These are phyloP conservation scores for Netelia inedita DNA, from an alignment of 2,888 invertebrate species.

Conservation along the genomic window DNA sequence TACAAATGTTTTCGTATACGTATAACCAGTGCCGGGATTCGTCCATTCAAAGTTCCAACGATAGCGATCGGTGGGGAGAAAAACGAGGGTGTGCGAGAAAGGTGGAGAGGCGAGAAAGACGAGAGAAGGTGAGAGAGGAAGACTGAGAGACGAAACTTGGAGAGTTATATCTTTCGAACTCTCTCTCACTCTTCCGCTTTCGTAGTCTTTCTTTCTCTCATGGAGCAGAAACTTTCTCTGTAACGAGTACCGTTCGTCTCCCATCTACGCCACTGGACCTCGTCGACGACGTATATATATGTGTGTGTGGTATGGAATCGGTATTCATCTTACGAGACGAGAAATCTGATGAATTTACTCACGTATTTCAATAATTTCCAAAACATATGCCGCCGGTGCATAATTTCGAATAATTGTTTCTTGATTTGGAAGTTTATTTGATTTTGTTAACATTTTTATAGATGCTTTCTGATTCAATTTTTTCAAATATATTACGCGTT, in stretches of 20 bases:
- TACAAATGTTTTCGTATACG: not conserved
- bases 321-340: too few species aligned
- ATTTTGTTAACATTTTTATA: too few species aligned
- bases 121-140: constrained; percentile 44
- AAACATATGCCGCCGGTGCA: not conserved
- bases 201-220: constrained; percentile 45
- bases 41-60: constrained; percentile 50
- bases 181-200: constrained; percentile 55
- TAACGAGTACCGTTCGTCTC: constrained; percentile 82
- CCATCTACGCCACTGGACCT: constrained; percentile 69
- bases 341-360: not conserved
- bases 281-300: constrained; percentile 13
- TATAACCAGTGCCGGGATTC: not conserved
- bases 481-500: not conserved
- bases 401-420: not conserved
- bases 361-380: not conserved
- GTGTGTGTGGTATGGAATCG: too few species aligned
- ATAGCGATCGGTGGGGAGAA: constrained; percentile 4
- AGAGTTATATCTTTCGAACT: constrained; percentile 39
- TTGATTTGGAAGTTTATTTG: too few species aligned
- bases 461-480: too few species aligned
- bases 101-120: constrained; percentile 18
- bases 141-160: constrained; percentile 34
- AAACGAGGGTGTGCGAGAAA: constrained; percentile 8
- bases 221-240: constrained; percentile 81